Conservation (phyloP, 2,797 vertebrate genomes). For the Lycodopsis pacificus region DNA sequence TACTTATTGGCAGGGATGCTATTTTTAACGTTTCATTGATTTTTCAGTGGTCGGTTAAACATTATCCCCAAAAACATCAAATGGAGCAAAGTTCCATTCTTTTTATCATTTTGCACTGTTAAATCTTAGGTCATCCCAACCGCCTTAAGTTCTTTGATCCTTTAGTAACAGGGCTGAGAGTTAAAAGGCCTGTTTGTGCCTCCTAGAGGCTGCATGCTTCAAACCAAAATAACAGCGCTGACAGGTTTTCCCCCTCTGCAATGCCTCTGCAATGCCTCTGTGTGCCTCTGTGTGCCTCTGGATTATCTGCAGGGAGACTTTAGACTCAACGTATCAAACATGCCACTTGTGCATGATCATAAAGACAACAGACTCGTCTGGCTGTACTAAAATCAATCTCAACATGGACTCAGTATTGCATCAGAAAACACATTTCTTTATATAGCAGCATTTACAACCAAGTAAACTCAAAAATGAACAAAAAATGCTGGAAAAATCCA, state of each 20-base stretch:
- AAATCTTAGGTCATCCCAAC: background rate
- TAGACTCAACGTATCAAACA: slow-evolving; percentile 32
- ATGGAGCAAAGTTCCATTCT: too few species aligned
- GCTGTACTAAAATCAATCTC: background rate
- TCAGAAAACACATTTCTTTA: slow-evolving; percentile 28
- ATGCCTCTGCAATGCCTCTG: too few species aligned
- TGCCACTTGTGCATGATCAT: slow-evolving; percentile 42
- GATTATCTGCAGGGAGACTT: slow-evolving; percentile 36
- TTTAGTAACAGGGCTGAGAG: background rate
- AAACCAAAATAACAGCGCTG: background rate
- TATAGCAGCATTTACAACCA: background rate
- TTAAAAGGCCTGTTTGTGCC: background rate
- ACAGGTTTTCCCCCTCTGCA: too few species aligned
- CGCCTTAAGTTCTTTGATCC: background rate
- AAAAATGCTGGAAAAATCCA: background rate
- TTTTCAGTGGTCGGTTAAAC: slow-evolving; percentile 32
- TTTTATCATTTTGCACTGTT: background rate
- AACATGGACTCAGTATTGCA: slow-evolving; percentile 5
- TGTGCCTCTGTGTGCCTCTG: background rate
- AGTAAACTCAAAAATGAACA: background rate
- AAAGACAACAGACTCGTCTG: slow-evolving; percentile 17
- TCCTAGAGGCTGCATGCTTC: background rate
- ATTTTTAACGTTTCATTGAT: slow-evolving; percentile 65
- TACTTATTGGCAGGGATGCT: slow-evolving; percentile 25
- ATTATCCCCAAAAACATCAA: slow-evolving; percentile 30